Conservation (phyloP, 2,888 invertebrate genomes). For the Agrotis clavis region DNA sequence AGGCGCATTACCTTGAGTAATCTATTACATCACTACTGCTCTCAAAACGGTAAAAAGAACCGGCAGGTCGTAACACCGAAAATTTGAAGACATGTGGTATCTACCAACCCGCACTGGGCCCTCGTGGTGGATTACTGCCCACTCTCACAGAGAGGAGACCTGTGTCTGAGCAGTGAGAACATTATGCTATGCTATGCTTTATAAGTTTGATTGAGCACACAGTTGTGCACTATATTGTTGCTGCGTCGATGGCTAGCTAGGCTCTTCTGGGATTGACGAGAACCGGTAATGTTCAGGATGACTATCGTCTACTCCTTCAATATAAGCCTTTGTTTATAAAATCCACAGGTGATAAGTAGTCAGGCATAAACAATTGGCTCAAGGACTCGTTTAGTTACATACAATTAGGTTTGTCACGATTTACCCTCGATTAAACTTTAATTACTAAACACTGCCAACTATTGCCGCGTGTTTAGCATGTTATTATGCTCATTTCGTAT, state of each 20-base stretch:
- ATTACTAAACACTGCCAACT: slow-evolving; percentile 50
- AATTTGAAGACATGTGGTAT: too few species aligned
- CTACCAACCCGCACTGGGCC: too few species aligned
- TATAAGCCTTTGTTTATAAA: background rate
- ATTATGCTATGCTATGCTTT: background rate
- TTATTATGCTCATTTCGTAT: slow-evolving; percentile 45
- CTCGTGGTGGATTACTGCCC: too few species aligned
- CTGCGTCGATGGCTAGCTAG: background rate
- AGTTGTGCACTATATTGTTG: background rate
- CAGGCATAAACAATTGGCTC: slow-evolving; percentile 36
- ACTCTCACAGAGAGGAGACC: background rate
- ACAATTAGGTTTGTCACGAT: slow-evolving; percentile 56
- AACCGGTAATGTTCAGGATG: background rate
- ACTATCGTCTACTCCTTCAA: background rate
- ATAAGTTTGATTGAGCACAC: background rate
- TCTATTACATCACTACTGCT: too few species aligned
- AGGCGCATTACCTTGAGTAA: too few species aligned
- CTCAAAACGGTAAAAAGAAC: too few species aligned
- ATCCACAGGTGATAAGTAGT: slow-evolving; percentile 10
- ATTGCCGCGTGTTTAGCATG: slow-evolving; percentile 42
- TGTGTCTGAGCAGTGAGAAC: too few species aligned
- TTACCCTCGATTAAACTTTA: slow-evolving; percentile 58
- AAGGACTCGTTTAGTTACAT: slow-evolving; percentile 53
- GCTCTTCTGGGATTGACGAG: background rate
- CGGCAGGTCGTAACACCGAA: too few species aligned